A percentile compares a stretch with the other conserved stretches of the same genome.
Conservation (phyloP, 2,797 vertebrate species). For the Eutrigla gurnardus region DNA sequence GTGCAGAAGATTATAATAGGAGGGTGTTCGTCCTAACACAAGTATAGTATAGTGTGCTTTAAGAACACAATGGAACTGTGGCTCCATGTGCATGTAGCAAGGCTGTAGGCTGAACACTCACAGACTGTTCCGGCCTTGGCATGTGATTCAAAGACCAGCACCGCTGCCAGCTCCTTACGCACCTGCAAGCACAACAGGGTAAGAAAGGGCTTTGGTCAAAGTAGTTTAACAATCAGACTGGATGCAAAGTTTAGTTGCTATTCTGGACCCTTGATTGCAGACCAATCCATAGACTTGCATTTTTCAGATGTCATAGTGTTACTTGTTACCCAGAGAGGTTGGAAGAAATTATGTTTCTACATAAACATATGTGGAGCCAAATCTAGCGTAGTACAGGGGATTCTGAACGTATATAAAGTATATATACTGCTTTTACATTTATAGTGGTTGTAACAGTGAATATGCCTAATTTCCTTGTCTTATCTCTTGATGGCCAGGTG, state of each 20-base stretch:
- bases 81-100: constrained; percentile 12
- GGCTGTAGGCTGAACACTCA: constrained; percentile 81
- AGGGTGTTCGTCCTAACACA: background rate
- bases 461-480: no score
- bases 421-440: no score
- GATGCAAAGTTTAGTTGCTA: background rate
- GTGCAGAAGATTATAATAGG: background rate
- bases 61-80: constrained; percentile 16
- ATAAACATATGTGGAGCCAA: no score
- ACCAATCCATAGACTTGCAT: background rate
- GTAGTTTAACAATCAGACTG: background rate
- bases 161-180: constrained; percentile 92
- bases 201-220: constrained; percentile 11
- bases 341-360: background rate
- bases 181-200: constrained; percentile 81
- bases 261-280: background rate
- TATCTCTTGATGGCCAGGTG: no score
- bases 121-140: constrained; percentile 93
- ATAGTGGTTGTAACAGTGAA: no score
- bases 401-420: no score
- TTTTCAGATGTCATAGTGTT: background rate
- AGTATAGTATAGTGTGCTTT: background rate
- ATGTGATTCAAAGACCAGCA: constrained; percentile 95
- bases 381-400: no score
- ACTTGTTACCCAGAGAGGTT: background rate